Percentiles rank a stretch among this genome's conserved stretches.
phyloP scores from a whole-genome alignment of 1,140 invertebrate genomes.

The Cyclargus thomasi region DNA sequence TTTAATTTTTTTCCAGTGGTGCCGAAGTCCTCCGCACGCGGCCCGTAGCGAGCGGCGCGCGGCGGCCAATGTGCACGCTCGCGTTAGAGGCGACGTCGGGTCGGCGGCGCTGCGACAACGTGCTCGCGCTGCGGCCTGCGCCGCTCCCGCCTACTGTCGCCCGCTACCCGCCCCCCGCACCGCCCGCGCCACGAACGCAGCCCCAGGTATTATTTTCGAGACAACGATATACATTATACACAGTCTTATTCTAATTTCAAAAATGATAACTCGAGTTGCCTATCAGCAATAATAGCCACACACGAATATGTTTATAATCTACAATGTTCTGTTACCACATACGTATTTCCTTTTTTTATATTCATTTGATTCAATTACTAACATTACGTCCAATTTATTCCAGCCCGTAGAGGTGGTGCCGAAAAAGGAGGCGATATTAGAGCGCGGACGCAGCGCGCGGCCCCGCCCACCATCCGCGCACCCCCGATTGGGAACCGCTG shows the following conservation, averaged over 20 bases:
- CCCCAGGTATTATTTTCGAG: not conserved
- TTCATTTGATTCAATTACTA: no score
- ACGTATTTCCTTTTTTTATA: not conserved
- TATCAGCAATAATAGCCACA: not conserved
- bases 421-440: conserved; percentile 34
- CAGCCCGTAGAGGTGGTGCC: conserved; percentile 26
- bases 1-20: conserved; percentile 39
- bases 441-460: conserved; percentile 29
- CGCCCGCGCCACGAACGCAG: not conserved
- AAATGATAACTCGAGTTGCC: not conserved
- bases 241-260: not conserved
- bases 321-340: no score
- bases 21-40: conserved; percentile 72
- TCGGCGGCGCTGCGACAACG: conserved; percentile 86
- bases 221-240: no score
- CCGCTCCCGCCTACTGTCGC: conserved; percentile 51
- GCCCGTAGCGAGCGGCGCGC: conserved; percentile 79
- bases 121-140: conserved; percentile 86
- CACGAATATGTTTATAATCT: no score
- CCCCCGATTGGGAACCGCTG: conserved; percentile 51
- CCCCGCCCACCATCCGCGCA: conserved; percentile 43
- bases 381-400: no score
- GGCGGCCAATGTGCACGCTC: conserved; percentile 84
- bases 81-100: conserved; percentile 79
- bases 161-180: conserved; percentile 37